Evolutionary conservation across 1,140 invertebrate species (phyloP), one percentile per base, ranked within the genome.

Genomic region (Eulimnadia texana): DNA sequence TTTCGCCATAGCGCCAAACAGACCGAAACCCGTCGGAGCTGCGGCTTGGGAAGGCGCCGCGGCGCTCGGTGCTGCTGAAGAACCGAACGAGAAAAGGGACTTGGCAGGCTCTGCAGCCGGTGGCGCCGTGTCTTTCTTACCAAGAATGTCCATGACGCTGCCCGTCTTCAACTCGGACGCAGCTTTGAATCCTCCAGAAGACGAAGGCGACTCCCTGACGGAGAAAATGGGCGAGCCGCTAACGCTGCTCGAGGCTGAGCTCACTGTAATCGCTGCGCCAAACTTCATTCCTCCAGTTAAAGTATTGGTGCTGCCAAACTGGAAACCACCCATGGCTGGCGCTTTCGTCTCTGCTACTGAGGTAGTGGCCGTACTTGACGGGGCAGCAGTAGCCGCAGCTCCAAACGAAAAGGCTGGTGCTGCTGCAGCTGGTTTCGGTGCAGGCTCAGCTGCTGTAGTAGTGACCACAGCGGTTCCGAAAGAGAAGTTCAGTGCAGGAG

Each of bases 141-240:
- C 61, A 2, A 63, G 47, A 25, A 63, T 63, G 56, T 63, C 61
- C 61, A 63, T 63, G 28, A 63, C 61, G 33, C 61, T 63, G 13
- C 61, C 61, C 0, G 56, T 50, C 52, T 63, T 56, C 16, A 63
- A 55, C 50, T 42, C 22, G 10, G 33, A 13, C 0, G 58, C 3
- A 22, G 19, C 9, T 27, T 63, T 11, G 24, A 60, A 16, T 29
- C 28, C 3, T 22, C 28, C 6, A 13, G 52, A 11, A 0, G 58
- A 11, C 19, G 28, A 9, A 25, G 28, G 19, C 19, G 1, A 28
- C 10, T 19, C 28, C 42, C 42, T 58, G 3, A 16, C 27, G 11
- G 28, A 33, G 2, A 27, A 19, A 2, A 58, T 2, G 55, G 42
- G 42, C 23, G 16, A 10, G 10, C 42, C 42, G 10, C 9, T 6